Conservation (phyloP, 2,797 vertebrate species). For the Acipenser transmontanus region DNA sequence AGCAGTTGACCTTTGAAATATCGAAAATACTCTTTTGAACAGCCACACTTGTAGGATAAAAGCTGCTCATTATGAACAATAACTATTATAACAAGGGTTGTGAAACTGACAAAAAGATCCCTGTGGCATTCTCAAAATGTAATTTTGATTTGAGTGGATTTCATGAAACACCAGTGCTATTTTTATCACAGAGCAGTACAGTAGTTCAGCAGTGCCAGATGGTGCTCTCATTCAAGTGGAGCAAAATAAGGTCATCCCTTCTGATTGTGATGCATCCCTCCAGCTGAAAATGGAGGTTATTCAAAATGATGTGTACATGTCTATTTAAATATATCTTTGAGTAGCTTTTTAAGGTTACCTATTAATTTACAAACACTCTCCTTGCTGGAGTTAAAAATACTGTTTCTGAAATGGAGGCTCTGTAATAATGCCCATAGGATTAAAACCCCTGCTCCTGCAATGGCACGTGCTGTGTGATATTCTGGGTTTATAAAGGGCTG, state of each 20-base stretch:
- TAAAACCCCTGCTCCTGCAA: too few relatives aligned
- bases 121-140: neutral
- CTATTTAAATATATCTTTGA: too few relatives aligned
- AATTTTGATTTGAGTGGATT: neutral
- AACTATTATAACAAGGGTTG: neutral
- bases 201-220: constrained; percentile 20
- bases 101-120: neutral
- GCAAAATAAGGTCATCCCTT: constrained; percentile 40
- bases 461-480: too few relatives aligned
- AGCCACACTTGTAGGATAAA: constrained; percentile 1
- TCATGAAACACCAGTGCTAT: constrained; percentile 14
- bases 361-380: too few relatives aligned
- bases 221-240: constrained; percentile 27
- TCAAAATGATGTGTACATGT: too few relatives aligned
- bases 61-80: neutral
- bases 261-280: constrained; percentile 53
- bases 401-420: too few relatives aligned
- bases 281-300: neutral
- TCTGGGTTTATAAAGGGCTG: too few relatives aligned
- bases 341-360: too few relatives aligned
- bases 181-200: constrained; percentile 19
- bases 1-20: too few relatives aligned
- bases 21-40: too few relatives aligned
- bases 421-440: too few relatives aligned
- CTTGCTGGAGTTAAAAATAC: too few relatives aligned